These are phyloP conservation scores for Chelon auratus DNA, from an alignment of 2,797 vertebrate species.

Conservation along the genomic window DNA sequence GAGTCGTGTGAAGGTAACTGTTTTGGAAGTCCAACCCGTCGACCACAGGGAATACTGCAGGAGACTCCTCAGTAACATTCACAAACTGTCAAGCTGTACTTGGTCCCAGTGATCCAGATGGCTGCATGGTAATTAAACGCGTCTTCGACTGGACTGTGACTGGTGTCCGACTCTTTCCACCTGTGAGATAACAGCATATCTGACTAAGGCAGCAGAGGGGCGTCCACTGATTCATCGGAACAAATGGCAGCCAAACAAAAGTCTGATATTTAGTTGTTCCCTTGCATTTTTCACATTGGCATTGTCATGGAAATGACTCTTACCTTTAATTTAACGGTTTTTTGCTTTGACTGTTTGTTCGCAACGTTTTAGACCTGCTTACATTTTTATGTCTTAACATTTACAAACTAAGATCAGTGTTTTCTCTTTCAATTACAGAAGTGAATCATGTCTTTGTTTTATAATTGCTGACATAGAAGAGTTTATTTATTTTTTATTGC, in stretches of 20 bases:
- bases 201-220: slow-evolving; percentile 38
- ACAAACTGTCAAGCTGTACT: slow-evolving; percentile 68
- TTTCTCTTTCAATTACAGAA: slow-evolving; percentile 7
- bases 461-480: slow-evolving; percentile 1
- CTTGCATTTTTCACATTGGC: slow-evolving; percentile 1
- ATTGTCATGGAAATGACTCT: slow-evolving; percentile 17
- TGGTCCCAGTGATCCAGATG: slow-evolving; percentile 16
- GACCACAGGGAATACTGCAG: slow-evolving; percentile 90
- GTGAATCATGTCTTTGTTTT: slow-evolving; percentile 7
- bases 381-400: not conserved
- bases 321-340: slow-evolving; percentile 20
- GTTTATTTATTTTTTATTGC: slow-evolving; percentile 13
- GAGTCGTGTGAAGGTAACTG: slow-evolving; percentile 89
- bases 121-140: slow-evolving; percentile 23
- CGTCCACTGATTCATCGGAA: slow-evolving; percentile 40
- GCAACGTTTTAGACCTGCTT: slow-evolving; percentile 10
- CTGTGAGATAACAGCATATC: slow-evolving; percentile 45
- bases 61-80: slow-evolving; percentile 87
- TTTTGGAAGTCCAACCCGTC: slow-evolving; percentile 87
- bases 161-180: slow-evolving; percentile 28
- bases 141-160: slow-evolving; percentile 28
- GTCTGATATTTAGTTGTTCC: slow-evolving; percentile 47
- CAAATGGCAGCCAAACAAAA: slow-evolving; percentile 60
- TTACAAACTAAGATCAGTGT: not conserved
- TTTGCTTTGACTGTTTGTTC: slow-evolving; percentile 1